These are phyloP conservation scores for Pangasianodon hypophthalmus DNA, from an alignment of 2,113 vertebrate genomes.

Conservation along the genomic window DNA sequence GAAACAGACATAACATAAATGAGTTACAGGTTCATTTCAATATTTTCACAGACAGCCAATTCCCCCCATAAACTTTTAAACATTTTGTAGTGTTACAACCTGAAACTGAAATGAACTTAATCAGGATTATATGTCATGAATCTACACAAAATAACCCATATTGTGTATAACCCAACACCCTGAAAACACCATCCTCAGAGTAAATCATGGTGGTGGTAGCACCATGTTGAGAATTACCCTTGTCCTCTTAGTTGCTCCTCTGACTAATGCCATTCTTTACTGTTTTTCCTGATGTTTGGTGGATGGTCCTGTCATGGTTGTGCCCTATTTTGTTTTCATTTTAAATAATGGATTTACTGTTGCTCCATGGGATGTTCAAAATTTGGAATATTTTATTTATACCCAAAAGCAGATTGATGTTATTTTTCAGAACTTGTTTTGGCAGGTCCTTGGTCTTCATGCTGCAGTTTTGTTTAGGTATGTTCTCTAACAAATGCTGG, in stretches of 20 bases:
- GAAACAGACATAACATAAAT: not conserved
- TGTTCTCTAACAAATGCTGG: not conserved
- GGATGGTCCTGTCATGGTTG: not conserved
- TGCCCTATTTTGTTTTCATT: not conserved
- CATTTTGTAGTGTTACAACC: not conserved
- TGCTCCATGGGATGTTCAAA: not conserved
- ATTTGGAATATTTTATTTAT: not conserved
- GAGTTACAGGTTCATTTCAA: too few relatives aligned
- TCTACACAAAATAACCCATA: not conserved
- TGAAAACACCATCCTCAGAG: not conserved
- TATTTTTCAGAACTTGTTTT: too few relatives aligned
- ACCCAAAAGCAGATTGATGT: not conserved
- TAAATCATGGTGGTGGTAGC: not conserved
- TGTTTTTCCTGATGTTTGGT: not conserved
- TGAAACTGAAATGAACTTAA: not conserved
- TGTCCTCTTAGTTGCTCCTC: not conserved
- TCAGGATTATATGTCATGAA: not conserved
- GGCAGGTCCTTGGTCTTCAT: not conserved
- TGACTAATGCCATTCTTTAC: not conserved
- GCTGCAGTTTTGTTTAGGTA: not conserved
- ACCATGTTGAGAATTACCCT: not conserved
- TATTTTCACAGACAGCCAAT: too few relatives aligned
- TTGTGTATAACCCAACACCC: not conserved
- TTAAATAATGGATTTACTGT: not conserved
- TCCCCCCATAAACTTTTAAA: not conserved